Percentiles rank a stretch among this genome's conserved stretches.
Conservation (phyloP, 2,888 invertebrate genomes). For the Eurois occulta region DNA sequence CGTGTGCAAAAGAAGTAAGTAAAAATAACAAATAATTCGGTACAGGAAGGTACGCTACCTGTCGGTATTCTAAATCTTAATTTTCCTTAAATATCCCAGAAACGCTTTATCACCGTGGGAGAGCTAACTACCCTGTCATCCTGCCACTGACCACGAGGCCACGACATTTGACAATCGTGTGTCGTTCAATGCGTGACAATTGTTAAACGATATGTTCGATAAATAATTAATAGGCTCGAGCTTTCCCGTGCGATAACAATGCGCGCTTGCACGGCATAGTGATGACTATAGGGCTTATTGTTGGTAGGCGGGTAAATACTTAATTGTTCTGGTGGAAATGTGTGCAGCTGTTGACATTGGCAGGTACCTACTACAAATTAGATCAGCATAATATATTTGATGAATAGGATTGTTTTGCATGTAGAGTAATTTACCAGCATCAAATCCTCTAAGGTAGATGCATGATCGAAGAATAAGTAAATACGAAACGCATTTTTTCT, state of each 20-base stretch:
- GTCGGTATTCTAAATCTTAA: not conserved
- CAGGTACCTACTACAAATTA: not conserved
- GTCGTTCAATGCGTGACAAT: constrained; percentile 56
- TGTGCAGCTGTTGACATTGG: constrained; percentile 30
- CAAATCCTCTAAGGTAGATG: not conserved
- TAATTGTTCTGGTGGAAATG: constrained; percentile 18
- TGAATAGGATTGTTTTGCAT: not conserved
- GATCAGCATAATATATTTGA: not conserved
- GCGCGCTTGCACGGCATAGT: constrained; percentile 21
- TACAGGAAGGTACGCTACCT: not conserved
- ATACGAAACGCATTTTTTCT: not conserved
- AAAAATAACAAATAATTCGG: not conserved
- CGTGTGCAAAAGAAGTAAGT: not conserved
- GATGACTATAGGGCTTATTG: not conserved
- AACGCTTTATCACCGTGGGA: constrained; percentile 21
- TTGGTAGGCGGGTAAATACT: not conserved
- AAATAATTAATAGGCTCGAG: constrained; percentile 60
- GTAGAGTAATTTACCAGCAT: not conserved
- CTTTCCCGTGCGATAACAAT: constrained; percentile 47
- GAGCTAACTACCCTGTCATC: constrained; percentile 21
- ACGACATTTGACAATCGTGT: constrained; percentile 57
- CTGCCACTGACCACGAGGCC: constrained; percentile 34
- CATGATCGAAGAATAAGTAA: not conserved
- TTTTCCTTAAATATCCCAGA: not conserved
- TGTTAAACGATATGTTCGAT: constrained; percentile 43